Conservation (phyloP, 2,888 invertebrate species). For the Cryptocheilus praepositus region DNA sequence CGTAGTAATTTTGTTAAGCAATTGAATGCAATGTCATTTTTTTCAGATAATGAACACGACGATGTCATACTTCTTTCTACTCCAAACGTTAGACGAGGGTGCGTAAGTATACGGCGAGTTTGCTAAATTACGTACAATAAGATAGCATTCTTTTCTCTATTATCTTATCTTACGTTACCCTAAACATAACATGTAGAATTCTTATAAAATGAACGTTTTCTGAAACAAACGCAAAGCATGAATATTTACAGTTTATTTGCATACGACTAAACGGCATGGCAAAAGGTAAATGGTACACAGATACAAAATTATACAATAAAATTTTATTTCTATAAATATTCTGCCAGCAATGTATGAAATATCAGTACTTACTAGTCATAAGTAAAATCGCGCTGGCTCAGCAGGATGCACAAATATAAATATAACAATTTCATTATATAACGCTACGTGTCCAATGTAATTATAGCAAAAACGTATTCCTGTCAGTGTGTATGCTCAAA, state of each 20-base stretch:
- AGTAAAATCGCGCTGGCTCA: conserved; percentile 22
- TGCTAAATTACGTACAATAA: too few species aligned
- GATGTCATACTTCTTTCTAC: conserved; percentile 26
- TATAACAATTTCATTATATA: conserved; percentile 6
- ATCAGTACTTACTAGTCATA: conserved; percentile 12
- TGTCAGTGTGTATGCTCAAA: not conserved
- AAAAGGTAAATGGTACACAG: conserved; percentile 1
- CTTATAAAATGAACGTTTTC: too few species aligned
- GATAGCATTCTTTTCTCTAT: too few species aligned
- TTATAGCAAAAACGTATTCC: not conserved
- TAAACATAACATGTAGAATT: too few species aligned
- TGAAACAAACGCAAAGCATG: too few species aligned
- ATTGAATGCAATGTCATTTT: not conserved
- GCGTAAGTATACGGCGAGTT: too few species aligned
- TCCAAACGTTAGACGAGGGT: conserved; percentile 21
- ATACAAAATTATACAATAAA: conserved; percentile 10
- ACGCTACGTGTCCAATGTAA: not conserved
- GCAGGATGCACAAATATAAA: conserved; percentile 5
- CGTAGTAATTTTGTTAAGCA: not conserved
- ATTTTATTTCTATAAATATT: conserved; percentile 17
- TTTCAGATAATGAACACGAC: conserved; percentile 24
- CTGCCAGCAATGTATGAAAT: conserved; percentile 4
- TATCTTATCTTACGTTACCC: too few species aligned
- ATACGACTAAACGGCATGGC: too few species aligned
- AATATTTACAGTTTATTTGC: too few species aligned